Base-by-base conservation (phyloP, 1,140 invertebrate species). In the Bacillus rossius region DNA sequence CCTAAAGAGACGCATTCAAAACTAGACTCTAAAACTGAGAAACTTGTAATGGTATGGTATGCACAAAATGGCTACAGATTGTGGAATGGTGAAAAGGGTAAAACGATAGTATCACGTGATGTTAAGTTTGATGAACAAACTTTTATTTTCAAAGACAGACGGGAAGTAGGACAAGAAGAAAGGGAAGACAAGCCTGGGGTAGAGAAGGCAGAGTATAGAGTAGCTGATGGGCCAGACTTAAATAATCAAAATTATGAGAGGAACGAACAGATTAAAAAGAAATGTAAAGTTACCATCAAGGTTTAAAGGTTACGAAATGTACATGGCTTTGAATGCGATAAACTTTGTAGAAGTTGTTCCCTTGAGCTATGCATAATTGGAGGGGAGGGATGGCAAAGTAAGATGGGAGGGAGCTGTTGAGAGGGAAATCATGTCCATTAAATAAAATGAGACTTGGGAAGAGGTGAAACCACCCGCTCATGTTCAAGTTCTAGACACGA, bases 1-100 rank as follows among this genome's bases (percentile, higher is more conserved):
- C 63, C 2, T 57, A 63, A 54, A 51, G 51, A 60, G 0, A 58
- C n/a, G 10, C 43, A 13, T 14, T 48, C 29, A 29, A 63, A 63
- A 29, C 58, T 63, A 34, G 37, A 59, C 2, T 54, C 53, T 14
- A 26, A 53, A 16, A 13, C 52, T 2, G n/a, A 60, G 4, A 45
- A 47, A 51, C 48, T 45, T 48, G 29, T 51, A 3, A 52, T 62
- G 49, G 20, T 61, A 29, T 57, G 61, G 0, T 62, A 62, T 53
- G 57, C 50, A 51, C 26, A 45, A 0, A 55, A 51, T 20, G 57
- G 61, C 7, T 62, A 62, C 26, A 34, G 29, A 3, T 23, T 62
- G 13, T 62, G 58, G 53, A 16, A 13, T 52, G 23, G 16, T 16
- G 47, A 60, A 0, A 26, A 52, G 13, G 0, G 17, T 2, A 37